phyloP scores from a whole-genome alignment of 1,140 invertebrate species.

The Drosophila neocordata region DNA sequence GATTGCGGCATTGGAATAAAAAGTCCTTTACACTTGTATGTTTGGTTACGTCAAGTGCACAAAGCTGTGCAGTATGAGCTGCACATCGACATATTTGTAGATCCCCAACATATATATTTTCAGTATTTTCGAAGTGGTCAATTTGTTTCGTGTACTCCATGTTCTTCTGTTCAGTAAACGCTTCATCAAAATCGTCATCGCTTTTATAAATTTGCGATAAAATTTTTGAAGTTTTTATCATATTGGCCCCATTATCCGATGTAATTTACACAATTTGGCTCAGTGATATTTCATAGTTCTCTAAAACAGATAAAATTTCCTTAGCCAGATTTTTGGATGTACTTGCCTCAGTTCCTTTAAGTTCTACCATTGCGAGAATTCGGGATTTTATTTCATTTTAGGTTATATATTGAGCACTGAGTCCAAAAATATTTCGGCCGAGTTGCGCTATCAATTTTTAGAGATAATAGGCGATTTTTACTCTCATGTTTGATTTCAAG shows the following conservation, averaged over 20 bases:
- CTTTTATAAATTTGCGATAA: slow-evolving; percentile 6
- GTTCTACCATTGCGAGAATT: too few relatives aligned
- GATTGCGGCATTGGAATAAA: too few relatives aligned
- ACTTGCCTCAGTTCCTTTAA: too few relatives aligned
- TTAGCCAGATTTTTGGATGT: slow-evolving; percentile 13
- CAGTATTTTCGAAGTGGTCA: too few relatives aligned
- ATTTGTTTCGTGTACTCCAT: too few relatives aligned
- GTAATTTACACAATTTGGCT: slow-evolving; percentile 19
- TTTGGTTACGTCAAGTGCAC: too few relatives aligned
- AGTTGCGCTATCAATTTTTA: slow-evolving; percentile 31
- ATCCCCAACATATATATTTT: neutral
- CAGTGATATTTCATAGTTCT: slow-evolving; percentile 8
- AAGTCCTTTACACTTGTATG: too few relatives aligned
- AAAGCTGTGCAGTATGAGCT: too few relatives aligned
- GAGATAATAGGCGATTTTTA: slow-evolving; percentile 23
- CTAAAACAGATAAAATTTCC: slow-evolving; percentile 16
- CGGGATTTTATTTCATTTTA: slow-evolving; percentile 19
- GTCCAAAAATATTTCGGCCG: slow-evolving; percentile 25
- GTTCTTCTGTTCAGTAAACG: too few relatives aligned
- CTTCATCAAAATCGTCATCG: too few relatives aligned
- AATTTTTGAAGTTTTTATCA: neutral
- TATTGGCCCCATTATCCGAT: too few relatives aligned
- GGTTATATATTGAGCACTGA: slow-evolving; percentile 17
- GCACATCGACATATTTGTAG: too few relatives aligned
- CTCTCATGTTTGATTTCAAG: slow-evolving; percentile 6